phyloP scores from a whole-genome alignment of 2,797 vertebrate species.

The Spinus pinus region DNA sequence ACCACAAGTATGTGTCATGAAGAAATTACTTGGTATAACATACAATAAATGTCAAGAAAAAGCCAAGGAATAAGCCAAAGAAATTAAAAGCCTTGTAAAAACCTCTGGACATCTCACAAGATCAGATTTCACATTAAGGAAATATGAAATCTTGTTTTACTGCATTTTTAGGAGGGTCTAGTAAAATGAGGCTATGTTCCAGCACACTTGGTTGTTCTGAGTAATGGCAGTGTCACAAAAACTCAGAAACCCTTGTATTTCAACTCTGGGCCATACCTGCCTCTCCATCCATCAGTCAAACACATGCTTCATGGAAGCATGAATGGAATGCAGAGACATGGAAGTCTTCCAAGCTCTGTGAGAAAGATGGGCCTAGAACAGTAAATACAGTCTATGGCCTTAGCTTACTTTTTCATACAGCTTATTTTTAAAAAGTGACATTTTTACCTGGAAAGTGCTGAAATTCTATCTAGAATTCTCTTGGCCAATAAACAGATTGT shows the following conservation, averaged over 20 bases:
- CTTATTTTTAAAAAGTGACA: background rate
- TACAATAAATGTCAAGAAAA: background rate
- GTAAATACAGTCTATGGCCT: background rate
- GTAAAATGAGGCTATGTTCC: background rate
- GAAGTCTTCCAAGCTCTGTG: background rate
- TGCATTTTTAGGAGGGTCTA: background rate
- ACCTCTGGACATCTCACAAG: background rate
- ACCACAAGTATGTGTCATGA: background rate
- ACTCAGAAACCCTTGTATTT: background rate
- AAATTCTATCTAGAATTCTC: background rate
- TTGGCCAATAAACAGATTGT: conserved; percentile 39
- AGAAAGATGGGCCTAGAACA: background rate
- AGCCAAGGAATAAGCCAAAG: background rate
- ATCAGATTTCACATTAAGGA: background rate
- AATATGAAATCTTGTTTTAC: background rate
- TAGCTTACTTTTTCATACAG: background rate
- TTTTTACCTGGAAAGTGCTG: background rate
- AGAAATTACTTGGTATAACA: background rate
- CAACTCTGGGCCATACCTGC: background rate
- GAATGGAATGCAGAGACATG: background rate
- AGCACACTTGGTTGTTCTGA: background rate
- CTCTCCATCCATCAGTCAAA: background rate
- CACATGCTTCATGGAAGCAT: background rate
- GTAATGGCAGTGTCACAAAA: background rate
- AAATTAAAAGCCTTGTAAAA: background rate